Conservation (phyloP, 37 sponge, comb jelly and placozoan genomes). For the Beroe ovata region DNA sequence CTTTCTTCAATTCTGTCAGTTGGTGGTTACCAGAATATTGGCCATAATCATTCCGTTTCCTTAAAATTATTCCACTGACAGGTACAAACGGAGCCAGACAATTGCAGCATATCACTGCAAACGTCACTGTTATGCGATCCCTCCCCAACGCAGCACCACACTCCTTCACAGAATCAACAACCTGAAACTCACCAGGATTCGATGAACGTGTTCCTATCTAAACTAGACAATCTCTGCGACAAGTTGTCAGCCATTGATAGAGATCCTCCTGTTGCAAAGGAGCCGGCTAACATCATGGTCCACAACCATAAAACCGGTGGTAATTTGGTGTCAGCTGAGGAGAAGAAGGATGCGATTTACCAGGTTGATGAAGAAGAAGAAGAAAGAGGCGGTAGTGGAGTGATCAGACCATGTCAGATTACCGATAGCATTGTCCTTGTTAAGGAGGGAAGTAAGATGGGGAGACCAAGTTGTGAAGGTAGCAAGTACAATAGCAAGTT, state of each 20-base stretch:
- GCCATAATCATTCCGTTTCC: no score
- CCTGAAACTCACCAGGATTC: background rate
- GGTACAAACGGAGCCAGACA: background rate
- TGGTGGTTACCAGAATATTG: no score
- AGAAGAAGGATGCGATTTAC: background rate
- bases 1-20: no score
- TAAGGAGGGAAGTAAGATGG: background rate
- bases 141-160: background rate
- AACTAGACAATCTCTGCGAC: constrained; percentile 35
- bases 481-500: background rate
- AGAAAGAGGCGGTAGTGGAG: background rate
- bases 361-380: background rate
- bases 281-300: background rate
- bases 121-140: background rate
- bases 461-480: background rate
- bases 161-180: background rate
- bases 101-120: background rate
- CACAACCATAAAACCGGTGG: constrained; percentile 29
- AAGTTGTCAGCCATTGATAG: constrained; percentile 47
- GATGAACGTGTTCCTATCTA: constrained; percentile 28
- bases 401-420: background rate
- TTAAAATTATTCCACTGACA: background rate
- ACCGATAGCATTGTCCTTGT: constrained; percentile 11
- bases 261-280: background rate
- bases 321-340: background rate